These are phyloP conservation scores for Melanostoma mellinum DNA, from an alignment of 2,888 invertebrate genomes.

Conservation along the genomic window DNA sequence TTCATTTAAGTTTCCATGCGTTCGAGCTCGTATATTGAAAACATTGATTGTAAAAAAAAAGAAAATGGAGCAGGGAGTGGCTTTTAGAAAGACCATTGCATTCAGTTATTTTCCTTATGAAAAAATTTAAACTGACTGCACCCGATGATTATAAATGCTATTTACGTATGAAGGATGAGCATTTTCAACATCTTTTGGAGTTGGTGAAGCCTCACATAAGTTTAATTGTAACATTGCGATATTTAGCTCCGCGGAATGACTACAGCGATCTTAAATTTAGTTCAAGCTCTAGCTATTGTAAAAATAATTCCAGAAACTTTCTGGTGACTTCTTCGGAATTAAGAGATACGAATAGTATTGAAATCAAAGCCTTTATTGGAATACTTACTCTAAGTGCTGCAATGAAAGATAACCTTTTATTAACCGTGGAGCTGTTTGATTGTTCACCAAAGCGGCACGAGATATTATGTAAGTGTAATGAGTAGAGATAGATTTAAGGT, in stretches of 20 bases:
- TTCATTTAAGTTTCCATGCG: neutral
- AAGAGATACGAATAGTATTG: constrained; percentile 46
- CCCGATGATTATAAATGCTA: constrained; percentile 21
- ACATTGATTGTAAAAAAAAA: constrained; percentile 1
- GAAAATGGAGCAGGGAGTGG: neutral
- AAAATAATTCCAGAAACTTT: too few relatives aligned
- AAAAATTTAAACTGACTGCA: constrained; percentile 7
- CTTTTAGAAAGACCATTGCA: neutral
- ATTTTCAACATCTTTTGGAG: neutral
- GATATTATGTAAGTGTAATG: constrained; percentile 74
- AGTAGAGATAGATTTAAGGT: constrained; percentile 64
- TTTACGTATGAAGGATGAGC: constrained; percentile 13
- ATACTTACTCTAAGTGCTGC: constrained; percentile 58
- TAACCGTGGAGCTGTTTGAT: constrained; percentile 73
- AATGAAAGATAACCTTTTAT: constrained; percentile 73
- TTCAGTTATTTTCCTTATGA: neutral
- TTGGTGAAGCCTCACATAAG: too few relatives aligned
- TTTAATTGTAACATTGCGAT: too few relatives aligned
- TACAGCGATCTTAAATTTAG: too few relatives aligned
- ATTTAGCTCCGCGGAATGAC: too few relatives aligned
- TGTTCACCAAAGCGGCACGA: constrained; percentile 64
- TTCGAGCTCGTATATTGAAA: neutral
- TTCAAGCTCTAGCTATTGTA: too few relatives aligned
- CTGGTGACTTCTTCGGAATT: constrained; percentile 21
- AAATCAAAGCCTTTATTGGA: constrained; percentile 70